Evolutionary conservation across 2,888 invertebrate genomes (phyloP).

Genomic region (Phanerotoma sp.): DNA sequence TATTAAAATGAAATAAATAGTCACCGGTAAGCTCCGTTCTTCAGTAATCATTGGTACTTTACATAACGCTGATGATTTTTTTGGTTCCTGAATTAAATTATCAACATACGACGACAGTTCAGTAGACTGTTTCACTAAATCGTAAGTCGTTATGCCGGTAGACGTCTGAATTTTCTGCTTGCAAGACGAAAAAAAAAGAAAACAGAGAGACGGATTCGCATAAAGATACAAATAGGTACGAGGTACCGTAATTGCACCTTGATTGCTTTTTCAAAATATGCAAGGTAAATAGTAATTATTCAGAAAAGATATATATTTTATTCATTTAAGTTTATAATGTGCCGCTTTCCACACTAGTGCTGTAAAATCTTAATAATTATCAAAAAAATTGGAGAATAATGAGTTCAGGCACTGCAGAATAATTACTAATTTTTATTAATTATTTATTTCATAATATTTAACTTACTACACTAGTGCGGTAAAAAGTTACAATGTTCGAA

Average conservation of each 20-base stretch:
- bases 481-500: no score
- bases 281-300: no score
- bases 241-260: neutral
- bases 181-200: slow-evolving; percentile 18
- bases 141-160: slow-evolving; percentile 65
- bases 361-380: no score
- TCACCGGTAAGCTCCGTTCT: slow-evolving; percentile 67
- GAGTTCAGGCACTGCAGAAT: no score
- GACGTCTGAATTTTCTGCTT: slow-evolving; percentile 58
- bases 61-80: slow-evolving; percentile 62
- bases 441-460: no score
- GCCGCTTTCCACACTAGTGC: no score
- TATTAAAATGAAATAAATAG: slow-evolving; percentile 56
- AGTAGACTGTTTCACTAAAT: slow-evolving; percentile 70
- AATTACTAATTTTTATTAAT: no score
- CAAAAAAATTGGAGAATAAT: no score
- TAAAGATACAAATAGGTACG: slow-evolving; percentile 8
- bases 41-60: slow-evolving; percentile 65
- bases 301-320: no score
- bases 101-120: slow-evolving; percentile 77
- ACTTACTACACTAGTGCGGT: no score
- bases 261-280: no score
- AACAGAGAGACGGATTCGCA: slow-evolving; percentile 14
- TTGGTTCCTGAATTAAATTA: slow-evolving; percentile 69
- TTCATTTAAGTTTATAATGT: no score